Evolutionary conservation across 2,113 vertebrate species (phyloP).

Genomic region (Nesospiza acunhae): DNA sequence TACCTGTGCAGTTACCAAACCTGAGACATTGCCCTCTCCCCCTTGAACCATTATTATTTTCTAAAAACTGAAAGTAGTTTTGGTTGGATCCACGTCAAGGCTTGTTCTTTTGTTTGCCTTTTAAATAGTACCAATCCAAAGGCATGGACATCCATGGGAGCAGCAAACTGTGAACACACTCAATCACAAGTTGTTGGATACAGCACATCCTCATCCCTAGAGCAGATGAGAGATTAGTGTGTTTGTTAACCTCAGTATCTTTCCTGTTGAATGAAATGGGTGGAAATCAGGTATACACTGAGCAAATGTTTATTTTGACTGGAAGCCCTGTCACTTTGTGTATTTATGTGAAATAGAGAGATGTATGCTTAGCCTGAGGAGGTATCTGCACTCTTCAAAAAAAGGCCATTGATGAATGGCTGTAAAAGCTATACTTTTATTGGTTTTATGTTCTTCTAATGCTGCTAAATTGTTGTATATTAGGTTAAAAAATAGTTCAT

Average conservation of each 20-base stretch:
- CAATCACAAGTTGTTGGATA: neutral
- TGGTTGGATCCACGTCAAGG: neutral
- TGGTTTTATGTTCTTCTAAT: conserved; percentile 45
- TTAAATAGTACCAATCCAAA: neutral
- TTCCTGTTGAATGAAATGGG: conserved; percentile 49
- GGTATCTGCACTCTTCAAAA: conserved; percentile 63
- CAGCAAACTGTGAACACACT: neutral
- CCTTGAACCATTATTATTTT: neutral
- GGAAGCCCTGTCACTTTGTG: conserved; percentile 55
- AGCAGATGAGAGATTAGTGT: conserved; percentile 25
- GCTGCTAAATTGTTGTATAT: conserved; percentile 34
- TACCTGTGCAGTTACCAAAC: neutral
- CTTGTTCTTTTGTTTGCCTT: conserved; percentile 2
- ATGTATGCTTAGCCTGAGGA: conserved; percentile 44
- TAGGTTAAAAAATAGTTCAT: conserved; percentile 45
- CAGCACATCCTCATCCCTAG: neutral
- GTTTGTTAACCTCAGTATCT: conserved; percentile 16
- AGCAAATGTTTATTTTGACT: conserved; percentile 64
- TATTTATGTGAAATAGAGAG: conserved; percentile 60
- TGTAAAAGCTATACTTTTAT: conserved; percentile 46
- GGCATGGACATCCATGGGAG: neutral
- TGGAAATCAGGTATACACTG: conserved; percentile 29
- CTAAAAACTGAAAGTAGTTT: neutral
- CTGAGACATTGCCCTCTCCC: neutral
- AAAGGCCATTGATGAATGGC: conserved; percentile 44